A percentile compares a stretch with the other conserved stretches of the same genome.
phyloP scores from a whole-genome alignment of 2,888 invertebrate species.

The Acronicta leporina region DNA sequence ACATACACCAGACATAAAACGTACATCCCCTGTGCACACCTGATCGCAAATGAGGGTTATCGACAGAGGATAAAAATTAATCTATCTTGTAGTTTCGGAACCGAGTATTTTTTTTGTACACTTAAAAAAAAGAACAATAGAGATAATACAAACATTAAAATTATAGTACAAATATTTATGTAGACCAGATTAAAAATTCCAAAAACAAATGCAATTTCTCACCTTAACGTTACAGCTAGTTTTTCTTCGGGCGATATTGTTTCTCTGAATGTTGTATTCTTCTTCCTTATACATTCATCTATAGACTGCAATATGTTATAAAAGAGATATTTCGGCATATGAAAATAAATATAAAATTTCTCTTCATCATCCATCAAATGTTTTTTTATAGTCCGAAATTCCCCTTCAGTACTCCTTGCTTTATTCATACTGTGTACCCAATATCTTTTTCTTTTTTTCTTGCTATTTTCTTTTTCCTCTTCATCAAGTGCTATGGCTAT shows the following conservation, averaged over 20 bases:
- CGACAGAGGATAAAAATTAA: conserved; percentile 31
- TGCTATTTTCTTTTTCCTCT: conserved; percentile 41
- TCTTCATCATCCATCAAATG: conserved; percentile 48
- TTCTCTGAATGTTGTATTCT: conserved; percentile 49
- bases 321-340: conserved; percentile 41
- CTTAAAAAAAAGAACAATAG: conserved; percentile 23
- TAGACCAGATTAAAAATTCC: conserved; percentile 28
- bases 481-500: conserved; percentile 37
- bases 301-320: conserved; percentile 39
- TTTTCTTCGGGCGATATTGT: conserved; percentile 53
- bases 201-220: conserved; percentile 25
- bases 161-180: conserved; percentile 30
- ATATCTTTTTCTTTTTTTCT: conserved; percentile 35
- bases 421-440: conserved; percentile 42
- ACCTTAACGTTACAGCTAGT: conserved; percentile 54
- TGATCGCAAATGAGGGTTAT: conserved; percentile 34
- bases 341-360: conserved; percentile 44
- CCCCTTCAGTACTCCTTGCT: conserved; percentile 46
- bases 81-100: conserved; percentile 36
- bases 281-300: conserved; percentile 37
- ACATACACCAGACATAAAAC: conserved; percentile 36
- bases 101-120: too few species aligned
- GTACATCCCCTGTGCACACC: conserved; percentile 35
- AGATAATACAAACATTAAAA: conserved; percentile 21
- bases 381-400: conserved; percentile 46